phyloP scores from a whole-genome alignment of 2,113 vertebrate species.

The Lamprotornis superbus region DNA sequence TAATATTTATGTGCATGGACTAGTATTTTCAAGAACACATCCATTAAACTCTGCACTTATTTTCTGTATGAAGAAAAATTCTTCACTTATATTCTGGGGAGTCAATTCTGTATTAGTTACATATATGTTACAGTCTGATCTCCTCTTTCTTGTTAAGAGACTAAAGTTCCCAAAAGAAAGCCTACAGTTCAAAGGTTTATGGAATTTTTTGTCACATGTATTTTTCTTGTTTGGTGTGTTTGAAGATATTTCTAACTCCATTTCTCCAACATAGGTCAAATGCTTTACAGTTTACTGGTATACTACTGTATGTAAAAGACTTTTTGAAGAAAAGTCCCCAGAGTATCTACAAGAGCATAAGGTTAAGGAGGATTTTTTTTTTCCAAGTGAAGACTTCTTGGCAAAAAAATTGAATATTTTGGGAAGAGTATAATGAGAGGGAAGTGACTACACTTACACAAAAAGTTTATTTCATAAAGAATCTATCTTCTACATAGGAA shows the following conservation, averaged over 20 bases:
- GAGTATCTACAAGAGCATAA: neutral
- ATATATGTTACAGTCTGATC: neutral
- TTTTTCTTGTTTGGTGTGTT: conserved; percentile 2
- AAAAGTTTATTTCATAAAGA: neutral
- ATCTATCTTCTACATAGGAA: neutral
- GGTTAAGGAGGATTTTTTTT: neutral
- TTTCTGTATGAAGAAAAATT: neutral
- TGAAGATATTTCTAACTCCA: neutral
- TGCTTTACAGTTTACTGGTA: neutral
- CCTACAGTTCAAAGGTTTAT: neutral
- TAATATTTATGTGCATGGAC: neutral
- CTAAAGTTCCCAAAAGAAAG: neutral
- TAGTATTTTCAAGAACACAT: neutral
- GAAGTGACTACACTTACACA: neutral
- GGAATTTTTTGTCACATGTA: neutral
- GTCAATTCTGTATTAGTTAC: neutral
- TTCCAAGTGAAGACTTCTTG: neutral
- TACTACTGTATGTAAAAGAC: neutral
- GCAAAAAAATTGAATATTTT: neutral
- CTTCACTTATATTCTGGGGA: neutral
- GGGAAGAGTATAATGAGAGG: neutral
- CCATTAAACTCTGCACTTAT: neutral
- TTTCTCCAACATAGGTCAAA: conserved; percentile 18
- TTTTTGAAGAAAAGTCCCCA: neutral
- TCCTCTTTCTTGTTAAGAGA: neutral